Evolutionary conservation across 2,888 invertebrate genomes (phyloP).

Genomic region (Hirudinaria manillensis): DNA sequence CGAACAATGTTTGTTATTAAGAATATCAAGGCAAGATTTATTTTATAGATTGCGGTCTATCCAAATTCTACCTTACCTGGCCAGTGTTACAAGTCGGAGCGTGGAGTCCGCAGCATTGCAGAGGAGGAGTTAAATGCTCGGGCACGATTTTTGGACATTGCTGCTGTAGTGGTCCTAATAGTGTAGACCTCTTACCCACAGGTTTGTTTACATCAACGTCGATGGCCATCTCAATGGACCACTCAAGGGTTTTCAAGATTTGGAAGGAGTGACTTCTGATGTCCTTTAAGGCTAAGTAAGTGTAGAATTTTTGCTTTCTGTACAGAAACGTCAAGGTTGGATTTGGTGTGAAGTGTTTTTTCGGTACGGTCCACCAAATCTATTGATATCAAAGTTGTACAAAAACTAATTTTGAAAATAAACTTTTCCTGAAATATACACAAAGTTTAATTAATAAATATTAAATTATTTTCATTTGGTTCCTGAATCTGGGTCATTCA

Average conservation of each 20-base stretch:
- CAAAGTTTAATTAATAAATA: too few relatives aligned
- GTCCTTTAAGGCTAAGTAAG: conserved; percentile 53
- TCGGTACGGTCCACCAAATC: too few relatives aligned
- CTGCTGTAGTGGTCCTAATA: conserved; percentile 34
- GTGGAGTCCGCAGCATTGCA: neutral
- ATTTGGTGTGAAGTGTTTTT: too few relatives aligned
- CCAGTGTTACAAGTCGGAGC: neutral
- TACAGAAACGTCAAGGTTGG: too few relatives aligned
- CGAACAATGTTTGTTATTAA: too few relatives aligned
- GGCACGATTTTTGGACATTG: neutral
- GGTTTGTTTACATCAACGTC: conserved; percentile 47
- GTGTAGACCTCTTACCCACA: conserved; percentile 47
- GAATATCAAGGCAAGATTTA: too few relatives aligned
- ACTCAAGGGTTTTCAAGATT: conserved; percentile 48
- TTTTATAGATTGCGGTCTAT: too few relatives aligned
- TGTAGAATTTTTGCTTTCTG: conserved; percentile 53
- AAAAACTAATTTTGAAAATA: too few relatives aligned
- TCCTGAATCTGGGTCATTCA: too few relatives aligned
- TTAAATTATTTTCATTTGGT: too few relatives aligned
- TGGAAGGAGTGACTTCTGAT: conserved; percentile 48
- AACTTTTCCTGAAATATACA: too few relatives aligned
- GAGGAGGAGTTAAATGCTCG: neutral
- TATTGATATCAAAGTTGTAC: too few relatives aligned
- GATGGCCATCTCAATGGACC: conserved; percentile 52
- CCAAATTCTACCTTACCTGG: neutral